phyloP scores from a whole-genome alignment of 2,888 invertebrate species.

The Metallyticus violacea region DNA sequence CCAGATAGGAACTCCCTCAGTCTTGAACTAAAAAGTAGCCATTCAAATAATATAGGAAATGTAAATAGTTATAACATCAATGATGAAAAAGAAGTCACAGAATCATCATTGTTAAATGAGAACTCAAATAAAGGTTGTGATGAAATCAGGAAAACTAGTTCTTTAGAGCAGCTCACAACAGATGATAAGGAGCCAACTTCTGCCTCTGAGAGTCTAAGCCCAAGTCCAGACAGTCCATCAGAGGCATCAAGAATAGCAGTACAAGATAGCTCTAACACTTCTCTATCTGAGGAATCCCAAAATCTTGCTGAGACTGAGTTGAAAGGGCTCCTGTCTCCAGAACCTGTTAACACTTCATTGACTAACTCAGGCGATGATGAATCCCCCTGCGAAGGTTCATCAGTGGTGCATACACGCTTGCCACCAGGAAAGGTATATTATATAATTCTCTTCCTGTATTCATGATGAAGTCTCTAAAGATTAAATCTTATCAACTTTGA shows the following conservation, averaged over 20 bases:
- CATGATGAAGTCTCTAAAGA: too few relatives aligned
- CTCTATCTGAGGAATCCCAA: slow-evolving; percentile 4
- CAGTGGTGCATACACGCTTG: slow-evolving; percentile 62
- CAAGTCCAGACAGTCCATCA: background rate
- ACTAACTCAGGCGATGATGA: slow-evolving; percentile 40
- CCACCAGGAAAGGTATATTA: slow-evolving; percentile 70
- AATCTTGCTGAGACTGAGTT: slow-evolving; percentile 2
- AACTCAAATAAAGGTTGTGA: background rate
- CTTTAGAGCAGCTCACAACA: background rate
- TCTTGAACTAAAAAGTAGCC: slow-evolving; percentile 16
- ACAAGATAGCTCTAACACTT: background rate
- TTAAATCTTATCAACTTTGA: too few relatives aligned
- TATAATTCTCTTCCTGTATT: too few relatives aligned
- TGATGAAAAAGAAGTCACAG: background rate
- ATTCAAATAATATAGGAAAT: slow-evolving; percentile 1
- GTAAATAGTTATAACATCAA: background rate
- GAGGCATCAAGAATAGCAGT: slow-evolving; percentile 6
- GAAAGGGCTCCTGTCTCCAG: background rate
- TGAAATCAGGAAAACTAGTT: background rate
- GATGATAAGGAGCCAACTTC: background rate
- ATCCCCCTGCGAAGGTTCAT: slow-evolving; percentile 57
- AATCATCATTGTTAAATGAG: background rate
- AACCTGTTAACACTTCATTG: background rate
- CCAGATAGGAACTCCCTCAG: slow-evolving; percentile 11
- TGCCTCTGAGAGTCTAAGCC: background rate